phyloP scores from a whole-genome alignment of 2,888 invertebrate genomes.

The Callimorpha dominula region DNA sequence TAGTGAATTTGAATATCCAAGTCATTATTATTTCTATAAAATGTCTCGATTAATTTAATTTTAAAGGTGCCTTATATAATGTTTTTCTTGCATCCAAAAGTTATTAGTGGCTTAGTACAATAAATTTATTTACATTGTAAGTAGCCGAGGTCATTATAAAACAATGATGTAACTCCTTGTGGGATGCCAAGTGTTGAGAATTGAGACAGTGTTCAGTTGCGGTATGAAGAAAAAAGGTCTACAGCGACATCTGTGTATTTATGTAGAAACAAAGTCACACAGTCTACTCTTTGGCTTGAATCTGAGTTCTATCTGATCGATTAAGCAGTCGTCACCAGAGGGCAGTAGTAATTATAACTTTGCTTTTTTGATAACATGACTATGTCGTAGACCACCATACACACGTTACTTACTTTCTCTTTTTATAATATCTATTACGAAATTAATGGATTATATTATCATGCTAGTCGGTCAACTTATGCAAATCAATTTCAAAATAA shows the following conservation, averaged over 20 bases:
- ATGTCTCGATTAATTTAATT: neutral
- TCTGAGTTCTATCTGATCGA: conserved; percentile 5
- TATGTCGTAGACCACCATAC: neutral
- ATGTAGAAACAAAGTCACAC: conserved; percentile 45
- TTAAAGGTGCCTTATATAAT: conserved; percentile 1
- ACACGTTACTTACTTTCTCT: conserved; percentile 13
- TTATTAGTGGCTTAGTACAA: conserved; percentile 23
- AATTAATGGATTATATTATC: conserved; percentile 13
- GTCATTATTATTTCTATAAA: neutral
- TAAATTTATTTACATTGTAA: conserved; percentile 34
- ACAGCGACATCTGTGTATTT: conserved; percentile 55
- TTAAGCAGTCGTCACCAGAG: conserved; percentile 9
- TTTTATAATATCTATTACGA: conserved; percentile 9
- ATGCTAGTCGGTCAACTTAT: conserved; percentile 26
- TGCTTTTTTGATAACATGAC: neutral
- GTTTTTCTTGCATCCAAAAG: conserved; percentile 27
- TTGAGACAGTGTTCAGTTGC: conserved; percentile 37
- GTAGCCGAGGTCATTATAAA: conserved; percentile 53
- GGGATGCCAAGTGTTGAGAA: conserved; percentile 42
- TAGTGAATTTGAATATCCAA: neutral
- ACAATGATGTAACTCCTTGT: conserved; percentile 56
- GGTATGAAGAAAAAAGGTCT: conserved; percentile 29
- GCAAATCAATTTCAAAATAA: conserved; percentile 45
- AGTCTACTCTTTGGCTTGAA: conserved; percentile 5
- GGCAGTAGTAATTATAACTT: conserved; percentile 9